Evolutionary conservation across 2,797 vertebrate species (phyloP).

Genomic region (Brotula barbata): DNA sequence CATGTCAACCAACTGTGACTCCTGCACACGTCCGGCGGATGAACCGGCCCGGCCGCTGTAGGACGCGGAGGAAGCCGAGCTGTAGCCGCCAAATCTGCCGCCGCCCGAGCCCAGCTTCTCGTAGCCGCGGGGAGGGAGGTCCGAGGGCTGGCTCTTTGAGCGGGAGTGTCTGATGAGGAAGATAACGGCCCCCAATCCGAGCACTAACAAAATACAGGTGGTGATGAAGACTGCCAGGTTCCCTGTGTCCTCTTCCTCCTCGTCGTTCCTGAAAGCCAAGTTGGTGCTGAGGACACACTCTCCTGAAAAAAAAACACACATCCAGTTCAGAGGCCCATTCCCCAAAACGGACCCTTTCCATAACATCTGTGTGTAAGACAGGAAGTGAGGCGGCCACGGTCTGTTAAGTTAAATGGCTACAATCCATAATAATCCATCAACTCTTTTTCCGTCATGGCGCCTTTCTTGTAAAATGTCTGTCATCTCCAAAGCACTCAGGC

Average conservation of each 20-base stretch:
- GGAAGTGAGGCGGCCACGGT: too few relatives aligned
- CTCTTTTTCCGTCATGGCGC: too few relatives aligned
- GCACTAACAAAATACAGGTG: constrained; percentile 80
- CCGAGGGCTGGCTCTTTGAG: constrained; percentile 68
- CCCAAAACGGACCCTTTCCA: too few relatives aligned
- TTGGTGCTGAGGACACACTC: constrained; percentile 84
- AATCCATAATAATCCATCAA: too few relatives aligned
- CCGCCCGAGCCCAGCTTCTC: constrained; percentile 83
- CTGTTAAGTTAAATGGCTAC: too few relatives aligned
- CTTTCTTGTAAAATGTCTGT: too few relatives aligned
- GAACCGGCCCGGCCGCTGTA: constrained; percentile 64
- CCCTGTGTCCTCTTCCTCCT: constrained; percentile 53
- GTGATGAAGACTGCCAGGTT: constrained; percentile 82
- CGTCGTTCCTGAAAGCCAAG: constrained; percentile 62
- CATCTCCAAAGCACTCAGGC: too few relatives aligned
- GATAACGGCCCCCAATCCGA: constrained; percentile 75
- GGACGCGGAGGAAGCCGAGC: constrained; percentile 57
- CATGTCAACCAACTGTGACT: constrained; percentile 87
- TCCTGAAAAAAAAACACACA: constrained; percentile 79
- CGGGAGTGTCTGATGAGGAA: constrained; percentile 80
- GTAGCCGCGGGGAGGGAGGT: constrained; percentile 78
- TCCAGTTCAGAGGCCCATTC: too few relatives aligned
- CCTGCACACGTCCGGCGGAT: constrained; percentile 67
- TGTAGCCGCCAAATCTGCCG: constrained; percentile 58
- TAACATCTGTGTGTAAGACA: too few relatives aligned